Evolutionary conservation across 2,797 vertebrate species (phyloP), one percentile per base, ranked within the genome.

Genomic region (Microchirus variegatus): DNA sequence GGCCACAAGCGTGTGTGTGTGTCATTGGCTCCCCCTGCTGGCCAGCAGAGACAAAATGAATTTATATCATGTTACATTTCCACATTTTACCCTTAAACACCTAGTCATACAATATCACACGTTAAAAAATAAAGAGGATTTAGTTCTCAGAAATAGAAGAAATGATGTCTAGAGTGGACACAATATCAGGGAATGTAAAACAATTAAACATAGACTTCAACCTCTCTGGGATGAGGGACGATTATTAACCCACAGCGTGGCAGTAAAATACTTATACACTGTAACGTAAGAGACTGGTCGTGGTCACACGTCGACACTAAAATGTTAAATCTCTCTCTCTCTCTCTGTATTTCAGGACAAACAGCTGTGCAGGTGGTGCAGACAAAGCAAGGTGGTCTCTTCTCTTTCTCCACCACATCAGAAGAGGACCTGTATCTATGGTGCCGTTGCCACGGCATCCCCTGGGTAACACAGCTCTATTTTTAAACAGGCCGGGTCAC

Each of bases 381-480:
- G 69, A 82, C 80, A 80, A 79, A 90, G 73, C 66, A 48, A 73
- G 63, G 74, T 63, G 67, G 60, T 72, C 10, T 64, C 67, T 55
- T 42, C 58, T 80, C 67, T 57, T 67, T 57, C 81, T 75, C 70
- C 66, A 75, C 58, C 64, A 65, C 76, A 74, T 76, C 78, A 60
- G 59, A 78, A 46, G 79, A 81, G 76, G 69, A 70, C 83, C 82
- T 51, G 87, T 91, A 87, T 89, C 87, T 86, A 84, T 83, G 83
- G 75, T 61, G 70, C 47, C 47, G 72, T 82, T 79, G 73, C 85
- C 82, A 89, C 74, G 57, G 87, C 84, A 75, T 88, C 89, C 87
- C 82, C 83, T 65, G 86, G 89, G 88, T 84, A 84, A 83, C 69
- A 44, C 67, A 3, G 57, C 73, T 81, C 89, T 92, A 92, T 93